A percentile compares a stretch with the other conserved stretches of the same genome.
These are phyloP conservation scores for Pissodes strobi DNA, from an alignment of 1,140 invertebrate genomes.

Conservation along the genomic window DNA sequence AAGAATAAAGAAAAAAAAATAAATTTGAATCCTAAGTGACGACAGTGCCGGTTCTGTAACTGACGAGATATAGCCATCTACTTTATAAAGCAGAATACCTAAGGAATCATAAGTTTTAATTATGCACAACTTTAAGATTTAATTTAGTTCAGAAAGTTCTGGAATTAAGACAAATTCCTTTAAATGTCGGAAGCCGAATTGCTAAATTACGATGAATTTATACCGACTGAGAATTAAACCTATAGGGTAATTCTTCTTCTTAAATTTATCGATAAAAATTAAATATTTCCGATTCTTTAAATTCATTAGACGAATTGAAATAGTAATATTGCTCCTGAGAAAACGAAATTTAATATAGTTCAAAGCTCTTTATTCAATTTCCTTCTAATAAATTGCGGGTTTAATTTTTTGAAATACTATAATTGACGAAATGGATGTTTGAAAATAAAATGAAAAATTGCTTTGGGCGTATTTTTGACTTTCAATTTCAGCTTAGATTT, in stretches of 20 bases:
- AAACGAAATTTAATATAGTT: not conserved
- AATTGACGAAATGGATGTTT: no score
- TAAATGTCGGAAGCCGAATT: conserved; percentile 10
- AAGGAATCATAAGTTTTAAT: conserved; percentile 33
- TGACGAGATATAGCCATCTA: conserved; percentile 2
- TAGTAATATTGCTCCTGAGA: not conserved
- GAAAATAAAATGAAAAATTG: no score
- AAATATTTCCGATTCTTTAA: conserved; percentile 6
- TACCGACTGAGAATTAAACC: conserved; percentile 9
- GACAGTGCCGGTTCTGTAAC: conserved; percentile 1
- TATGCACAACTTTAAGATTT: conserved; percentile 29
- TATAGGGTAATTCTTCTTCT: conserved; percentile 16
- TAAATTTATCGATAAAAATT: conserved; percentile 19
- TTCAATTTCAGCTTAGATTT: no score
- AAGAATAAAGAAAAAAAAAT: no score
- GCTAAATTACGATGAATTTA: conserved; percentile 27
- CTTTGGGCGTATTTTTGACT: no score
- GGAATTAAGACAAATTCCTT: conserved; percentile 34
- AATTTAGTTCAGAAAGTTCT: conserved; percentile 25
- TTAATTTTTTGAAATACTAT: no score
- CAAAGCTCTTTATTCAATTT: conserved; percentile 9
- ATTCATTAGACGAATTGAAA: conserved; percentile 12
- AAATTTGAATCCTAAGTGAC: no score
- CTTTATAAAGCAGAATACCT: conserved; percentile 14
- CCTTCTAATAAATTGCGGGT: no score